Evolutionary conservation across 2,888 invertebrate genomes (phyloP), one percentile per base, ranked within the genome.

Genomic region (Drosophila prostipennis): DNA sequence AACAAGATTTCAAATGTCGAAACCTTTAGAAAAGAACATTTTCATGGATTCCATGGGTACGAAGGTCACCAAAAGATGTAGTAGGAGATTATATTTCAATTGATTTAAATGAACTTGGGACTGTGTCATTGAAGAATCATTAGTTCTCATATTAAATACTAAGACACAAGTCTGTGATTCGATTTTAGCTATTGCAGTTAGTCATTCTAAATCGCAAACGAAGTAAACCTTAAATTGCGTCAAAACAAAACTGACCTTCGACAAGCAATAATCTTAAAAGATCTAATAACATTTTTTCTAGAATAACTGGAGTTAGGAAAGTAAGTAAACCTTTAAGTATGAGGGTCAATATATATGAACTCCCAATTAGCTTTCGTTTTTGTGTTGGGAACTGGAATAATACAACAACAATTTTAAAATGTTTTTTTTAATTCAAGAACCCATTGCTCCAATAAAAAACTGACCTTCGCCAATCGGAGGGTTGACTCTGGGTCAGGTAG

Each of bases 381-480:
- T 23, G 26, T 26, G 26, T 26, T 26, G 26, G 6, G 6, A 26
- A 26, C 26, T 26, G 26, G 6, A 26, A 6, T 26, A 26, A 26
- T 26, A 26, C 5, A 26, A 26, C 6, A 26, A 26, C 5, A 5
- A 26, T 29, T 29, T 29, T 29, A 29, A 29, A 29, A 29, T 29
- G 26, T 29, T 29, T 29, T 6, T 29, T 29, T 29, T 29, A 29
- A 1, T 2, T 29, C 29, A 29, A 29, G 29, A 29, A 29, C 29
- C 7, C 29, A 1, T 1, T 0, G 7, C 5, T 36, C 13, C 11
- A 2, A 6, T 6, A 42, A 6, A 43, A 43, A 43, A 23, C 43
- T 32, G 46, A 32, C 46, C 29, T 45, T 45, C 29, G n/a, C 32
- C 46, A 46, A 46, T 14, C 26, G 46, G 46, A 19, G 23, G 43